Evolutionary conservation across 1,140 invertebrate genomes (phyloP).

Genomic region (Zaprionus taronus): DNA sequence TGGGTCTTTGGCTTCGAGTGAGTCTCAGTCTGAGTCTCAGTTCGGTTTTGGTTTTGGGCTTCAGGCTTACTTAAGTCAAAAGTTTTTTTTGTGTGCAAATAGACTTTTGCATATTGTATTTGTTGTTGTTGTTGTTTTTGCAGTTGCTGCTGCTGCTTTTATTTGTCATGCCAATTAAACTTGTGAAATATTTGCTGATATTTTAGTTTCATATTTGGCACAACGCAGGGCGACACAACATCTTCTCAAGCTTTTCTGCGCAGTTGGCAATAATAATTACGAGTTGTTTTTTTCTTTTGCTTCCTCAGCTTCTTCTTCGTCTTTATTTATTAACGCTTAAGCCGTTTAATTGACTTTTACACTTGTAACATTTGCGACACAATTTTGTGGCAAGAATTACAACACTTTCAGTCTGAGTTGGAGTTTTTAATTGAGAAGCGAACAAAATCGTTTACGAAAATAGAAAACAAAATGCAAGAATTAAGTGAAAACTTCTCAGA

Average conservation of each 20-base stretch:
- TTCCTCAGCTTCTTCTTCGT: neutral
- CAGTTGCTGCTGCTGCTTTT: conserved; percentile 31
- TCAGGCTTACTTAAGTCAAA: conserved; percentile 17
- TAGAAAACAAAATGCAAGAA: neutral
- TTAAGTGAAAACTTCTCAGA: neutral
- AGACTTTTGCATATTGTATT: conserved; percentile 36
- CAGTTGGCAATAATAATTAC: conserved; percentile 11
- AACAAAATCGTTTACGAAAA: neutral
- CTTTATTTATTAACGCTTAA: conserved; percentile 17
- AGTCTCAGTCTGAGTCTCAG: neutral
- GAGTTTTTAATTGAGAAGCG: neutral
- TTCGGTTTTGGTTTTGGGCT: conserved; percentile 16
- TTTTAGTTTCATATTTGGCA: conserved; percentile 47
- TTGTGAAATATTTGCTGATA: conserved; percentile 66
- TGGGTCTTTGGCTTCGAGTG: neutral
- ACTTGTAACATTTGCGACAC: conserved; percentile 20
- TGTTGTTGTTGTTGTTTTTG: neutral
- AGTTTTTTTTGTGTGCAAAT: conserved; percentile 45
- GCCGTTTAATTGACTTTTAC: conserved; percentile 39
- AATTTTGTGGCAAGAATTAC: neutral
- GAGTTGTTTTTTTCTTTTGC: neutral
- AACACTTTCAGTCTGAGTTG: neutral
- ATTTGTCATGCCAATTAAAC: conserved; percentile 69
- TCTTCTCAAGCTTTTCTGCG: conserved; percentile 19
- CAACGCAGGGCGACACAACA: neutral